Percentiles rank a stretch among this genome's conserved stretches.
These are phyloP conservation scores for Mactromeris polynyma DNA, from an alignment of 2,888 invertebrate species.

Conservation along the genomic window DNA sequence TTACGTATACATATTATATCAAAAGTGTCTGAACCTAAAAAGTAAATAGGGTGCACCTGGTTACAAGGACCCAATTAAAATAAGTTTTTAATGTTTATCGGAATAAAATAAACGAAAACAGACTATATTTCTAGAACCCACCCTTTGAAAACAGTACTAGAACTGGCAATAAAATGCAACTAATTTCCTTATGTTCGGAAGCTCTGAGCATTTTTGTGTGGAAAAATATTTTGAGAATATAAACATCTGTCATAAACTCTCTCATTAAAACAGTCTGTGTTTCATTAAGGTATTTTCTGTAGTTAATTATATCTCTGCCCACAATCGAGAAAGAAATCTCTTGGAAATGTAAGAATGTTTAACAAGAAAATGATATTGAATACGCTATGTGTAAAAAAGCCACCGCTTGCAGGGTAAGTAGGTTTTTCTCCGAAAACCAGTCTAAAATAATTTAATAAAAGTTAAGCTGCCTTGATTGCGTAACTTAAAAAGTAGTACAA, in stretches of 20 bases:
- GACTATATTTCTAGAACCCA: neutral
- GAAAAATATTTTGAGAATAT: neutral
- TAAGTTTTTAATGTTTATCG: neutral
- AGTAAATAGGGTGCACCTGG: no score
- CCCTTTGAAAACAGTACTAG: neutral
- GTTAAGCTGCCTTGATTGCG: neutral
- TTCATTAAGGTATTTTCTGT: neutral
- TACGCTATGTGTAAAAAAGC: neutral
- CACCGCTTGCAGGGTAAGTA: neutral
- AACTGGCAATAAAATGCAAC: neutral
- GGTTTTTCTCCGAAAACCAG: neutral
- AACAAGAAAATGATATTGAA: constrained; percentile 3
- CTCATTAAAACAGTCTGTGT: constrained; percentile 11
- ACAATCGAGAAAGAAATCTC: neutral
- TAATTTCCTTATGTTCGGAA: neutral
- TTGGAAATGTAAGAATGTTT: neutral
- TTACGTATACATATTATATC: no score
- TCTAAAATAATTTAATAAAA: neutral
- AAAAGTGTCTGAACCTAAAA: no score
- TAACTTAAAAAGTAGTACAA: neutral
- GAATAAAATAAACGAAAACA: neutral
- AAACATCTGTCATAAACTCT: constrained; percentile 10
- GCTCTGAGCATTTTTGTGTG: neutral
- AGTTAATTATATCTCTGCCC: neutral
- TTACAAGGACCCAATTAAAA: neutral